These are phyloP conservation scores for Tenthredo scrophulariae DNA, from an alignment of 2,888 invertebrate species.

Conservation along the genomic window DNA sequence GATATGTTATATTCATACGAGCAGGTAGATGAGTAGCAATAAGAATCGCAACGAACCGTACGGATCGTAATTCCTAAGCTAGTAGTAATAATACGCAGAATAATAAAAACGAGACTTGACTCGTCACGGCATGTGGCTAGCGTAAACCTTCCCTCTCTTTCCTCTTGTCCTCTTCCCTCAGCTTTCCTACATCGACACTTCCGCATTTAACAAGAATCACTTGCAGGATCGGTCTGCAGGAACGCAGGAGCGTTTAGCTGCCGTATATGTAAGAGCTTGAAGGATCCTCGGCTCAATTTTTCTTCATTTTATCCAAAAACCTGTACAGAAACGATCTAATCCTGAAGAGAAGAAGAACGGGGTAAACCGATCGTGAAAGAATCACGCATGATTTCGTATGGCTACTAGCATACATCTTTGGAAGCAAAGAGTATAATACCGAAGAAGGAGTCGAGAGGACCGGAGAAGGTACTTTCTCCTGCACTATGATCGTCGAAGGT, in stretches of 20 bases:
- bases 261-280: too few relatives aligned
- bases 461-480: slow-evolving; percentile 40
- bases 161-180: slow-evolving; percentile 29
- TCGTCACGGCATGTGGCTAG: slow-evolving; percentile 52
- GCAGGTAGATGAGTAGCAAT: not conserved
- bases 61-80: not conserved
- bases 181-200: slow-evolving; percentile 28
- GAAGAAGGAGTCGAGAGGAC: not conserved
- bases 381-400: not conserved
- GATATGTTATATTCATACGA: not conserved
- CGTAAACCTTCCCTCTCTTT: slow-evolving; percentile 34
- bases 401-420: not conserved
- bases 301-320: not conserved
- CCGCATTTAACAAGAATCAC: slow-evolving; percentile 29
- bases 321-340: not conserved
- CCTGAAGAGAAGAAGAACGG: not conserved
- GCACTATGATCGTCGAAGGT: not conserved
- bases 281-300: too few relatives aligned
- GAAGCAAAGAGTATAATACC: not conserved
- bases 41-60: slow-evolving; percentile 38
- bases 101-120: slow-evolving; percentile 44
- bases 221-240: not conserved
- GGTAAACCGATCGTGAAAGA: not conserved
- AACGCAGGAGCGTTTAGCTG: not conserved
- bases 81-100: slow-evolving; percentile 22